Conservation (phyloP, 2,888 invertebrate genomes). For the Drosophila barbarae region DNA sequence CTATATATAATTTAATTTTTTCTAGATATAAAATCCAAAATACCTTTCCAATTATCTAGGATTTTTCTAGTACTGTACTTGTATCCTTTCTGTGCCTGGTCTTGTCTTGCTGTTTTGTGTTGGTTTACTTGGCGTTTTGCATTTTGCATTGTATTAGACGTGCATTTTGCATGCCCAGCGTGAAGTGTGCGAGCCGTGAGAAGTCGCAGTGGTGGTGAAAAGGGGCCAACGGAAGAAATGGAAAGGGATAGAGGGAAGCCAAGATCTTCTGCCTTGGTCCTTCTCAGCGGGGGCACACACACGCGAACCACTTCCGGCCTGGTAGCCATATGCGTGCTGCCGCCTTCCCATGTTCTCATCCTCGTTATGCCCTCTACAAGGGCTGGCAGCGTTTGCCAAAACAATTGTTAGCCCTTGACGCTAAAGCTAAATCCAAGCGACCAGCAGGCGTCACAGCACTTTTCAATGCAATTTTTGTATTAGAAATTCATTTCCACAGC, state of each 20-base stretch:
- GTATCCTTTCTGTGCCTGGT: slow-evolving; percentile 3
- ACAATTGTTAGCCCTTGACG: slow-evolving; percentile 59
- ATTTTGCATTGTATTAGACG: slow-evolving; percentile 73
- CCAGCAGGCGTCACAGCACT: slow-evolving; percentile 44
- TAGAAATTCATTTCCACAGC: slow-evolving; percentile 67
- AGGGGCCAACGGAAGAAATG: slow-evolving; percentile 31
- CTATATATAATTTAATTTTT: neutral
- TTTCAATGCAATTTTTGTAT: slow-evolving; percentile 66
- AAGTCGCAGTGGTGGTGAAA: slow-evolving; percentile 51
- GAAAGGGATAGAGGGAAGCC: slow-evolving; percentile 13
- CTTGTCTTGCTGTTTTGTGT: slow-evolving; percentile 21
- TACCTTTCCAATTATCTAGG: neutral
- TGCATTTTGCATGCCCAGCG: slow-evolving; percentile 72
- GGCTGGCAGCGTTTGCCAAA: slow-evolving; percentile 61
- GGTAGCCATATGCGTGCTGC: slow-evolving; percentile 49
- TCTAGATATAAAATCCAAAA: no score
- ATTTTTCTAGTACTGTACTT: slow-evolving; percentile 1
- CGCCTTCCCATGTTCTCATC: slow-evolving; percentile 5
- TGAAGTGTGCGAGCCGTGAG: slow-evolving; percentile 52
- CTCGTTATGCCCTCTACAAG: slow-evolving; percentile 10
- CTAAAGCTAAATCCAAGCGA: slow-evolving; percentile 34
- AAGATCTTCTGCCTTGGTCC: slow-evolving; percentile 22
- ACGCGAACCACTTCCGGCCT: slow-evolving; percentile 63
- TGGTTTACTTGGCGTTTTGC: slow-evolving; percentile 58
- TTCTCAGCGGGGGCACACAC: slow-evolving; percentile 25